Conservation (phyloP, 2,113 vertebrate genomes). For the Peromyscus polionotus region DNA sequence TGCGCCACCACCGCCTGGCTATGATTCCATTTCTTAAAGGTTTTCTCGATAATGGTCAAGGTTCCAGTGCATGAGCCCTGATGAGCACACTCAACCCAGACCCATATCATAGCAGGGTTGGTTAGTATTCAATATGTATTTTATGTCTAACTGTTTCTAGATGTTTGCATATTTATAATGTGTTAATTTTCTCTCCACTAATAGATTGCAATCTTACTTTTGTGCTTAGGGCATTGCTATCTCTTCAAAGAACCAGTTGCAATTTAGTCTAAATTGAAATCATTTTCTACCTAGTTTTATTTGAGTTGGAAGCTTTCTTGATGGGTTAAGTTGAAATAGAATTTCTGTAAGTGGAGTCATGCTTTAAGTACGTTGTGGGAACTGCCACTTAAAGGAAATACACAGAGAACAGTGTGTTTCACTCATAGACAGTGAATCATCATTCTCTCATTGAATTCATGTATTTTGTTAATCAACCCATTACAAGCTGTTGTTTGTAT, state of each 20-base stretch:
- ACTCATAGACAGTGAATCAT: slow-evolving; percentile 18
- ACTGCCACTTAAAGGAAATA: neutral
- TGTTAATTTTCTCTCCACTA: neutral
- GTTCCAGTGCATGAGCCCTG: neutral
- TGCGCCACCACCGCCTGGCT: too few relatives aligned
- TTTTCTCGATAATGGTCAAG: neutral
- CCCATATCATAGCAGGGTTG: neutral
- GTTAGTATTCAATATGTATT: neutral
- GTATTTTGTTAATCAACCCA: neutral
- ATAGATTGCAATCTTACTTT: slow-evolving; percentile 18
- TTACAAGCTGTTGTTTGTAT: slow-evolving; percentile 1
- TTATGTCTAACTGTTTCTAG: neutral
- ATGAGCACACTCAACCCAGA: neutral
- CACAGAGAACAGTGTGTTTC: neutral
- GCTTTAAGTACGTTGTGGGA: neutral
- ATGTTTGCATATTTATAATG: slow-evolving; percentile 9
- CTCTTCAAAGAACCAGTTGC: slow-evolving; percentile 43
- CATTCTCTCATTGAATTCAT: slow-evolving; percentile 6
- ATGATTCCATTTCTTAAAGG: neutral
- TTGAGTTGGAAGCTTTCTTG: slow-evolving; percentile 23
- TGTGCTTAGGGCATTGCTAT: neutral
- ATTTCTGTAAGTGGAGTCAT: slow-evolving; percentile 53
- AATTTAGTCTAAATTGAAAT: slow-evolving; percentile 56
- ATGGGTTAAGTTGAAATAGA: slow-evolving; percentile 24
- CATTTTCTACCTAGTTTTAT: slow-evolving; percentile 49